Evolutionary conservation across 2,797 vertebrate genomes (phyloP).

Genomic region (Leuciscus waleckii): DNA sequence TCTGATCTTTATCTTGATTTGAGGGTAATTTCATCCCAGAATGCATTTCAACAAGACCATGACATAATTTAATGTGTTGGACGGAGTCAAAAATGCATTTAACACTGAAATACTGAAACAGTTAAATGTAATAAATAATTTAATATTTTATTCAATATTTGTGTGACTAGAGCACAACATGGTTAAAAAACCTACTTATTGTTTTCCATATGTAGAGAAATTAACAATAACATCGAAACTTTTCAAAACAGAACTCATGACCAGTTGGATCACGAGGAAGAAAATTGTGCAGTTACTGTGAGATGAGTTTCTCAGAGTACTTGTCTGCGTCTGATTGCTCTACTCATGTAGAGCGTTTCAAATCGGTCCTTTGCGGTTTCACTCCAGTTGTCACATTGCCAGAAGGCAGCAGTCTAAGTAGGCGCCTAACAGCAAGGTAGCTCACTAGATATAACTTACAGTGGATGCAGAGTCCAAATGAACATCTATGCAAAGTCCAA

Average conservation of each 20-base stretch:
- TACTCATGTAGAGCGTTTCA: neutral
- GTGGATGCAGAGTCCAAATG: no score
- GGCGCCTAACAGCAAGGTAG: neutral
- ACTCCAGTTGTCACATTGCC: neutral
- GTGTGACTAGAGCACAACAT: neutral
- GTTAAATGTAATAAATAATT: neutral
- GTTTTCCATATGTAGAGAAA: neutral
- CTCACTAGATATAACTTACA: neutral
- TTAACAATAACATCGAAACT: neutral
- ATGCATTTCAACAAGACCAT: neutral
- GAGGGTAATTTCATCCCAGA: neutral
- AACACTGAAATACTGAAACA: neutral
- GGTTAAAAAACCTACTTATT: neutral
- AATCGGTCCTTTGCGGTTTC: neutral
- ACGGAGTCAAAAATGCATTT: neutral
- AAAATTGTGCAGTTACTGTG: neutral
- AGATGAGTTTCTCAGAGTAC: conserved; percentile 4
- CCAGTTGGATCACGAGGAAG: no score
- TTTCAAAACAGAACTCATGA: neutral
- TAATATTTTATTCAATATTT: neutral
- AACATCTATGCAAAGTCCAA: neutral
- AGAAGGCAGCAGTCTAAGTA: neutral
- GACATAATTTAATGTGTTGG: neutral
- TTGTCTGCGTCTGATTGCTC: neutral
- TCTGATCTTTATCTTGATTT: neutral